Percentiles rank a stretch among this genome's conserved stretches.
These are phyloP conservation scores for Danio tinwini DNA, from an alignment of 2,797 vertebrate genomes.

Conservation along the genomic window DNA sequence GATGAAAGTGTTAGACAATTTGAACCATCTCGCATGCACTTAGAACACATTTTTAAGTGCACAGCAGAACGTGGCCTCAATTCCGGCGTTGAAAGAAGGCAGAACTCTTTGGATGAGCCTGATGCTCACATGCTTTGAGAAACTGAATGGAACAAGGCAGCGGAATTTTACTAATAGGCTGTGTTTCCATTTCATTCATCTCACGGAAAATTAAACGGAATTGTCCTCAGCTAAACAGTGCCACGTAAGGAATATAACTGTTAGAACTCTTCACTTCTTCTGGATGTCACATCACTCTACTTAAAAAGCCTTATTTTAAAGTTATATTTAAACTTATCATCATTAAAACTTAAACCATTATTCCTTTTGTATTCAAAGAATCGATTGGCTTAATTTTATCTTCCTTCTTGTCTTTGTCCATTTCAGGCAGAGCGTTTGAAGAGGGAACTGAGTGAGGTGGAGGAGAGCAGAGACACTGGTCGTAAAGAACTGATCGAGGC, in stretches of 20 bases:
- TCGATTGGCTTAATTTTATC: not conserved
- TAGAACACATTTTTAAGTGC: constrained; percentile 4
- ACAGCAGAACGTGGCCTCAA: constrained; percentile 1
- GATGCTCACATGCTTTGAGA: constrained; percentile 39
- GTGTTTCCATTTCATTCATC: constrained; percentile 57
- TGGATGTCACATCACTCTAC: constrained; percentile 3
- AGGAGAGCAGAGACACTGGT: constrained; percentile 69
- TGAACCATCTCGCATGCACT: constrained; percentile 12
- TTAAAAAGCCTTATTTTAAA: no score
- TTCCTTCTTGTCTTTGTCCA: constrained; percentile 6
- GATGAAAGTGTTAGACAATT: constrained; percentile 20
- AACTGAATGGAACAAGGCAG: constrained; percentile 48
- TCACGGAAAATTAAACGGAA: constrained; percentile 54
- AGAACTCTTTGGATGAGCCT: constrained; percentile 24
- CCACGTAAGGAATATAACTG: constrained; percentile 55
- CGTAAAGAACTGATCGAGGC: constrained; percentile 76
- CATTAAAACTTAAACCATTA: no score
- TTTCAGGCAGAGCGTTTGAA: constrained; percentile 76
- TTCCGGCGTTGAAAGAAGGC: constrained; percentile 3
- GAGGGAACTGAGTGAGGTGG: constrained; percentile 71
- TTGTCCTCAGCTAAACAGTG: constrained; percentile 47
- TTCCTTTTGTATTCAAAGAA: constrained; percentile 10
- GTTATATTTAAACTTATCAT: no score
- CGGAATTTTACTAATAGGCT: constrained; percentile 58
- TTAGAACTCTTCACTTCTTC: constrained; percentile 24